phyloP scores from a whole-genome alignment of 1,140 invertebrate genomes.

The Pseudomyrmex flavicornis region DNA sequence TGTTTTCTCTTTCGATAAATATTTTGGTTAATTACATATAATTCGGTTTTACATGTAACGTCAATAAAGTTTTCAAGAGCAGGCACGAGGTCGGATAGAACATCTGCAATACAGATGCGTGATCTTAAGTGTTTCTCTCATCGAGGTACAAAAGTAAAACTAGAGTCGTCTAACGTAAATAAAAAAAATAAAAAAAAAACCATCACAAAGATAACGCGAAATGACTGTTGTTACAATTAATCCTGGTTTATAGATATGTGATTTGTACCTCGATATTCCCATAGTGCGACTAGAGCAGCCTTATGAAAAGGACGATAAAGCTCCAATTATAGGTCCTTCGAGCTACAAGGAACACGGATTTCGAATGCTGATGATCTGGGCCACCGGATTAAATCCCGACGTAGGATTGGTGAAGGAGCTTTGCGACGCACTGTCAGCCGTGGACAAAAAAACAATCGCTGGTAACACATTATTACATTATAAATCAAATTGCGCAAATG shows the following conservation, averaged over 20 bases:
- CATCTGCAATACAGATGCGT: no score
- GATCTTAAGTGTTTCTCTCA: not conserved
- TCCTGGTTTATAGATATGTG: not conserved
- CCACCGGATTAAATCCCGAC: conserved; percentile 87
- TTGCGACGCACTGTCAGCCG: conserved; percentile 88
- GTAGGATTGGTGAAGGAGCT: conserved; percentile 88
- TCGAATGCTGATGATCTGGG: conserved; percentile 90
- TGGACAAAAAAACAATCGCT: conserved; percentile 88
- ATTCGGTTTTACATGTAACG: no score
- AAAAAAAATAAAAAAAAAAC: no score
- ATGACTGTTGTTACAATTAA: not conserved
- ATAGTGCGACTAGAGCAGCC: conserved; percentile 73
- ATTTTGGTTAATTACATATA: no score
- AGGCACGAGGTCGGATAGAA: no score
- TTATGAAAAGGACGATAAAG: conserved; percentile 81
- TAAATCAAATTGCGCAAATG: not conserved
- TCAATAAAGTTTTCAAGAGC: no score
- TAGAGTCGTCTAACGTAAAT: not conserved
- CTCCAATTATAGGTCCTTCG: conserved; percentile 86
- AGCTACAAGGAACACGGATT: conserved; percentile 92
- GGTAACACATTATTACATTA: conserved; percentile 72
- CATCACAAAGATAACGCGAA: not conserved
- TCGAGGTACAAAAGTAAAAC: conserved; percentile 28
- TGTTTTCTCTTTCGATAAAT: no score
- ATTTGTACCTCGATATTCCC: conserved; percentile 73